Conservation (phyloP, 2,797 vertebrate genomes). For the Pipistrellus nathusii region DNA sequence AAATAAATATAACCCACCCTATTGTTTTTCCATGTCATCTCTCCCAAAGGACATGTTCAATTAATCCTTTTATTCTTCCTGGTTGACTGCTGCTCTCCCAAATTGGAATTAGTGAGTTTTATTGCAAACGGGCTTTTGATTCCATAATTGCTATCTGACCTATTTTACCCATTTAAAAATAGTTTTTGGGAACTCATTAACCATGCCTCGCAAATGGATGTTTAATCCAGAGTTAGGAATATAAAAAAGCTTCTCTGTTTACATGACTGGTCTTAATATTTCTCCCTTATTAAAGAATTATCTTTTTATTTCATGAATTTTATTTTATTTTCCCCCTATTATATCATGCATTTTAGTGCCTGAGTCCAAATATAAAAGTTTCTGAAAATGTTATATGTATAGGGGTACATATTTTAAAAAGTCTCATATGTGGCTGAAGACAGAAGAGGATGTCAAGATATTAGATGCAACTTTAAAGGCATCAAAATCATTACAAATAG, state of each 20-base stretch:
- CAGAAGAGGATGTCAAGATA: conserved; percentile 41
- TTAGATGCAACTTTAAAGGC: background rate
- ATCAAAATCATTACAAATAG: conserved; percentile 48
- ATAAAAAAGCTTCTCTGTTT: conserved; percentile 78
- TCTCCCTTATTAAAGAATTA: conserved; percentile 63
- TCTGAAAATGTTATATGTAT: conserved; percentile 11
- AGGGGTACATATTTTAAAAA: conserved; percentile 27
- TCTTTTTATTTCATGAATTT: conserved; percentile 63
- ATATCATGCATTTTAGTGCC: conserved; percentile 55
- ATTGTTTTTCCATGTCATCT: conserved; percentile 70
- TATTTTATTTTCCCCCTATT: conserved; percentile 48
- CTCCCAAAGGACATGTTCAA: conserved; percentile 76
- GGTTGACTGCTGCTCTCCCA: conserved; percentile 79
- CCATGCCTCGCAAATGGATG: conserved; percentile 66
- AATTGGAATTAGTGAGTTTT: conserved; percentile 76
- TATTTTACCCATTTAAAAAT: conserved; percentile 79
- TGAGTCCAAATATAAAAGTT: conserved; percentile 54
- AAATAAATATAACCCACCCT: conserved; percentile 71
- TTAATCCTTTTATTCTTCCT: conserved; percentile 80
- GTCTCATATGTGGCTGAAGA: background rate
- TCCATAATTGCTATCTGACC: conserved; percentile 73
- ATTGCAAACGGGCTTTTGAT: conserved; percentile 77
- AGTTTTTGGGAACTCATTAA: conserved; percentile 71
- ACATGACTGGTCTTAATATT: conserved; percentile 70
- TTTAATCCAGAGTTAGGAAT: conserved; percentile 69